These are phyloP conservation scores for Propithecus perrieri DNA, from an alignment of 2,797 vertebrate species.

Conservation along the genomic window DNA sequence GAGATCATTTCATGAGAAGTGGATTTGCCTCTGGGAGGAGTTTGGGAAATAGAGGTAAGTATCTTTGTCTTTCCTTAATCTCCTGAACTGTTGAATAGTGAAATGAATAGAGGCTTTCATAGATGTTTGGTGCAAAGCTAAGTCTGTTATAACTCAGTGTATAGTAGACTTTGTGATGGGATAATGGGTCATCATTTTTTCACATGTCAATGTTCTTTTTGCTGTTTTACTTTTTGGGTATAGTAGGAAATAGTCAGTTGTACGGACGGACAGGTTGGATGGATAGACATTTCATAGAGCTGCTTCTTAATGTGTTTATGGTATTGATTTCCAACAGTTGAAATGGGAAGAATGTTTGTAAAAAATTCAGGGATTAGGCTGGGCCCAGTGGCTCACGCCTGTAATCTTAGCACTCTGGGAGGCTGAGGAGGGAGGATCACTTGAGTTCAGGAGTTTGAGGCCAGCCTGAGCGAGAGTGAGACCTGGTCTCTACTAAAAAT, in stretches of 20 bases:
- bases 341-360: background rate
- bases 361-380: background rate
- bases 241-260: background rate
- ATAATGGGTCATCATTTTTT: background rate
- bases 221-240: background rate
- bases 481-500: too few relatives aligned
- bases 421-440: too few relatives aligned
- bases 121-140: background rate
- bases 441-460: too few relatives aligned
- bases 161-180: background rate
- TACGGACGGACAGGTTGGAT: background rate
- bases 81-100: background rate
- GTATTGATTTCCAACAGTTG: background rate
- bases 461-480: too few relatives aligned
- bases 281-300: background rate
- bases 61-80: background rate
- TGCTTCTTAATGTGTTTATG: background rate
- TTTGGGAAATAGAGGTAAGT: conserved; percentile 77
- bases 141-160: background rate
- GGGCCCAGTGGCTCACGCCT: too few relatives aligned
- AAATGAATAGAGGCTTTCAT: background rate
- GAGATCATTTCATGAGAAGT: conserved; percentile 47
- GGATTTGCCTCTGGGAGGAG: conserved; percentile 66
- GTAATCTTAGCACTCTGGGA: too few relatives aligned
- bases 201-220: background rate